Evolutionary conservation across 2,113 vertebrate species (phyloP), one percentile per base, ranked within the genome.

Genomic region (Mesocricetus auratus): DNA sequence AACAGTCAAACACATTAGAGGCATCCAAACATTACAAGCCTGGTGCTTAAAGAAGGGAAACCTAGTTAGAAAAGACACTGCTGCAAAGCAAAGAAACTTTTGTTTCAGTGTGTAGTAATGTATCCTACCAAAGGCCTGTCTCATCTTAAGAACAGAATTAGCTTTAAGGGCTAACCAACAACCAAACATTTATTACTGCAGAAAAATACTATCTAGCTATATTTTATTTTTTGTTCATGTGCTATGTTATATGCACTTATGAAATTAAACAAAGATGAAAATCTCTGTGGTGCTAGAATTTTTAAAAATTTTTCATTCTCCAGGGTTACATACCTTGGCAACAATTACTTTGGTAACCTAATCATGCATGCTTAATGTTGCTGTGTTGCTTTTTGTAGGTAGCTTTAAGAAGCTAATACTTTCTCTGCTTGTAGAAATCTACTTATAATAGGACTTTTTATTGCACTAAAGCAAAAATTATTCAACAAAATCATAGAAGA

Each of bases 231-330:
- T 89, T 83, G 31, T 71, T 93, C 42, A 93, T 66, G 1, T 2
- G 42, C 50, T 64, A 77, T 77, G 26, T 62, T 83, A 17, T 36
- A 96, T 89, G 12, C 29, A 82, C 82, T 92, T 92, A 60, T 24
- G 31, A 93, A 96, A 75, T 16, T 90, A 89, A 71, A 86, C 13
- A 69, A 86, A 97, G 78, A 82, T 60, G 77, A 90, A 91, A 89
- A 56, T 91, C 24, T 86, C 56, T 95, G 58, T 78, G 31, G 31
- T 91, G 2, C 12, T 11, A 94, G 29, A 60, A 17, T 89, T 90
- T 64, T 42, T 12, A 53, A 92, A 94, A 42, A 24, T 56, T 21
- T 89, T 95, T 89, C 45, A 56, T 12, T 81, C 19, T 86, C 6
- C 88, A 42, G 22, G 33, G 16, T 92, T 92, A 75, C 50, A 56